phyloP scores from a whole-genome alignment of 2,113 vertebrate genomes.

The Tragelaphus scriptus region DNA sequence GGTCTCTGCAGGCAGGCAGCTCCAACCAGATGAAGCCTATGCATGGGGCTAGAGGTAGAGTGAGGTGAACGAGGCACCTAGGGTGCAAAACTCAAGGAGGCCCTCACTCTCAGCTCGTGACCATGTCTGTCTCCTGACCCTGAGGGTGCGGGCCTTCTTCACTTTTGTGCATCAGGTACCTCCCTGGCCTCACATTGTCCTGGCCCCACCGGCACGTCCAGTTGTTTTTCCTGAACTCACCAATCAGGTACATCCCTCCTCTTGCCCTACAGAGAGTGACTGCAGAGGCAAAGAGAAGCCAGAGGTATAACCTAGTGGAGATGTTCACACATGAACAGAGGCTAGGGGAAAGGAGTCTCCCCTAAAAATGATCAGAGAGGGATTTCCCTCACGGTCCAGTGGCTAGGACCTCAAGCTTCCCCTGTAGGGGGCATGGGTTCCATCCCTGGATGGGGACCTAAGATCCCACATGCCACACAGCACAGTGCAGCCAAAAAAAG shows the following conservation, averaged over 20 bases:
- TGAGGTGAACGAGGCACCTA: not conserved
- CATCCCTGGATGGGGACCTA: not conserved
- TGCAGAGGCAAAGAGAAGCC: not conserved
- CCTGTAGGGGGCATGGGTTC: not conserved
- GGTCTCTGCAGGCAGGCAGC: not conserved
- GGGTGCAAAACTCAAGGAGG: not conserved
- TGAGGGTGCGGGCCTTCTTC: not conserved
- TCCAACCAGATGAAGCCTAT: not conserved
- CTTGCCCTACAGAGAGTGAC: not conserved
- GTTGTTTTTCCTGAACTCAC: not conserved
- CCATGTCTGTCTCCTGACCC: not conserved
- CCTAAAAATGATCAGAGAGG: not conserved
- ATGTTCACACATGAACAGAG: not conserved
- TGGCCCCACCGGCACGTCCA: not conserved
- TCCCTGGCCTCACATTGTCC: not conserved
- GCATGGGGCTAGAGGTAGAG: not conserved
- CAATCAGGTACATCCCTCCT: not conserved
- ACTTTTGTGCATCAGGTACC: not conserved
- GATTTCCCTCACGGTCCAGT: rapidly evolving
- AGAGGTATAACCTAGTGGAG: not conserved
- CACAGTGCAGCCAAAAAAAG: not conserved
- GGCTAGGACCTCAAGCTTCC: not conserved
- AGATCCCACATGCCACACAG: not conserved
- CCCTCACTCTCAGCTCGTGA: not conserved
- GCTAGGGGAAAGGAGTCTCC: not conserved